These are phyloP conservation scores for Oncorhynchus gorbuscha DNA, from an alignment of 2,113 vertebrate species.

Conservation along the genomic window DNA sequence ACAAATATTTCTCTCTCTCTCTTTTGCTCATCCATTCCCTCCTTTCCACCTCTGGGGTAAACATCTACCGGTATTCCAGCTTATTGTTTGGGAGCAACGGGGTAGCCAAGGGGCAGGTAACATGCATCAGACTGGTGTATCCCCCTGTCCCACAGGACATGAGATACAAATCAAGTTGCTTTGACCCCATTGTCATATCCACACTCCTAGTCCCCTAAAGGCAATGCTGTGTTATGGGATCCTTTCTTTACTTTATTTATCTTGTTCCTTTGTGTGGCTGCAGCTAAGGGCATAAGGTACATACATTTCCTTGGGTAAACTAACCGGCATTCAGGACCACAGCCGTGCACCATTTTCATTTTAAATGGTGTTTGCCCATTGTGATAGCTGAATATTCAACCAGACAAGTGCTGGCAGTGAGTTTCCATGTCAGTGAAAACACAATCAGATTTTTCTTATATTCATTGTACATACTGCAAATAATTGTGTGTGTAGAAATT, in stretches of 20 bases:
- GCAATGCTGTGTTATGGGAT: constrained; percentile 60
- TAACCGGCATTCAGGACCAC: constrained; percentile 36
- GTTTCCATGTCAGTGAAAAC: constrained; percentile 39
- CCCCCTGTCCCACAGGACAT: constrained; percentile 64
- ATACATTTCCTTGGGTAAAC: constrained; percentile 72
- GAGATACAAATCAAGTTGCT: constrained; percentile 76
- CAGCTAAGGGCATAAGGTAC: constrained; percentile 61
- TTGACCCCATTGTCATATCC: constrained; percentile 75
- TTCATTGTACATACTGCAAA: background rate
- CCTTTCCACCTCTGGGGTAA: constrained; percentile 47
- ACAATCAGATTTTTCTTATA: background rate
- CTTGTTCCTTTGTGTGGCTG: constrained; percentile 65
- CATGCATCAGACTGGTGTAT: constrained; percentile 68
- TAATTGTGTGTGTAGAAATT: background rate
- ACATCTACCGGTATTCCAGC: constrained; percentile 54
- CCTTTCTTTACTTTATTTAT: constrained; percentile 69
- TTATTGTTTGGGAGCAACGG: constrained; percentile 72
- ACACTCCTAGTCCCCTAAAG: constrained; percentile 68
- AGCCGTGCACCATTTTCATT: constrained; percentile 61
- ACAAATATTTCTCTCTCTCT: constrained; percentile 1
- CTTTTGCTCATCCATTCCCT: constrained; percentile 24
- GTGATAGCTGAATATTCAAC: constrained; percentile 54
- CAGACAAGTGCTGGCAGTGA: constrained; percentile 26
- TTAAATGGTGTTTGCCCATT: constrained; percentile 64
- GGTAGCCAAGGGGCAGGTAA: constrained; percentile 69